Conservation (phyloP, 1,140 invertebrate species). For the Drosophila arawakana region DNA sequence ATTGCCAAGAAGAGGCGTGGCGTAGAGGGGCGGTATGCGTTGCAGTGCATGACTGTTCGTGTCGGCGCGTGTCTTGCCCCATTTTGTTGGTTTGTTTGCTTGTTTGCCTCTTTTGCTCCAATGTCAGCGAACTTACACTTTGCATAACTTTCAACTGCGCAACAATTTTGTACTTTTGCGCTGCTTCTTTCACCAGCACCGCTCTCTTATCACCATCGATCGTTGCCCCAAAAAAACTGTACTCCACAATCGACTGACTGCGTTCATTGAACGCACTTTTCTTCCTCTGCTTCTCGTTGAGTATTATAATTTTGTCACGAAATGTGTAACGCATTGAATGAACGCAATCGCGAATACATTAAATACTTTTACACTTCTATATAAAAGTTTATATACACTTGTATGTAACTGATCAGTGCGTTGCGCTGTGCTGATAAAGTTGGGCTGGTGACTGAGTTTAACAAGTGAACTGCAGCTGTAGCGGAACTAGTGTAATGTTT, state of each 20-base stretch:
- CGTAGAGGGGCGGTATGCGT: not conserved
- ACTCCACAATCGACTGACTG: conserved; percentile 40
- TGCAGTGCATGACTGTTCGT: conserved; percentile 16
- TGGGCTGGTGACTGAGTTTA: no score
- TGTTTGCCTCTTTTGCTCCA: not conserved
- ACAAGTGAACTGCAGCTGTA: no score
- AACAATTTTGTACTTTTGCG: not conserved
- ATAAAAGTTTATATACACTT: not conserved
- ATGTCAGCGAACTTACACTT: conserved; percentile 35
- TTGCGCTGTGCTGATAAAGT: not conserved
- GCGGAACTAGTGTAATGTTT: no score
- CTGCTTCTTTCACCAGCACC: not conserved
- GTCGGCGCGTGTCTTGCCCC: conserved; percentile 30
- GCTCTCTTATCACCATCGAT: conserved; percentile 30
- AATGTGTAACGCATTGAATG: conserved; percentile 26
- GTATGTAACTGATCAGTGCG: not conserved
- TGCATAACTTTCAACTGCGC: conserved; percentile 24
- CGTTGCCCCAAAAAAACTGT: conserved; percentile 39
- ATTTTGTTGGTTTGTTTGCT: conserved; percentile 17
- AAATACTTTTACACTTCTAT: not conserved
- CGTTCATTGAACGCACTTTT: conserved; percentile 79
- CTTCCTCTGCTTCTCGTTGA: conserved; percentile 13
- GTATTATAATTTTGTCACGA: conserved; percentile 25
- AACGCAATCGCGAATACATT: not conserved
- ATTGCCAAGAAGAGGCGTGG: not conserved